Percentiles rank a stretch among this genome's conserved stretches.
These are phyloP conservation scores for Carcharodon carcharias DNA, from an alignment of 2,797 vertebrate genomes.

Conservation along the genomic window DNA sequence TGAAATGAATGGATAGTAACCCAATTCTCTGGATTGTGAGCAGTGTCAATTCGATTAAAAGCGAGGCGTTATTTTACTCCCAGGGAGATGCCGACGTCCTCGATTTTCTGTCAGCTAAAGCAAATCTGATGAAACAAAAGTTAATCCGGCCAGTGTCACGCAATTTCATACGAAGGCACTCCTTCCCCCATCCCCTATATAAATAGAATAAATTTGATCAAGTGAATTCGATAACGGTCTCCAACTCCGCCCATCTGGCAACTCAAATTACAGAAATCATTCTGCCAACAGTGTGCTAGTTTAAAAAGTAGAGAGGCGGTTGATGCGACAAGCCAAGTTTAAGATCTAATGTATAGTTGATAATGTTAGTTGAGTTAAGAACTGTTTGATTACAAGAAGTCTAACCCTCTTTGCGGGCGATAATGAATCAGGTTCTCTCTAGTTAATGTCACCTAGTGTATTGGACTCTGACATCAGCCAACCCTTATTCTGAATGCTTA, in stretches of 20 bases:
- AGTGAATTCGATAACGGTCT: conserved; percentile 51
- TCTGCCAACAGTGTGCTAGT: conserved; percentile 51
- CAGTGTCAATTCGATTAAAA: not conserved
- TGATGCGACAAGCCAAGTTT: not conserved
- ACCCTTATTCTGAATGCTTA: not conserved
- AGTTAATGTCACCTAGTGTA: not conserved
- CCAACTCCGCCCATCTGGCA: conserved; percentile 1
- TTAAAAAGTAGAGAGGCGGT: conserved; percentile 43
- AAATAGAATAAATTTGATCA: conserved; percentile 54
- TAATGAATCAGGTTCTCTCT: not conserved
- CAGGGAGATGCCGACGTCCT: no score
- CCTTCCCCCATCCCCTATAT: conserved; percentile 48
- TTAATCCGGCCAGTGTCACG: not conserved
- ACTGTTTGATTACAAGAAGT: not conserved
- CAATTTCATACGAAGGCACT: not conserved
- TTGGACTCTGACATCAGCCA: not conserved
- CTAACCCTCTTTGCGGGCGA: not conserved
- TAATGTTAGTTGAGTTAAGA: not conserved
- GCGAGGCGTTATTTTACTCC: not conserved
- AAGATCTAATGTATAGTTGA: not conserved
- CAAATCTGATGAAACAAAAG: not conserved
- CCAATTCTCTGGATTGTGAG: not conserved
- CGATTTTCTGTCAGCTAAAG: not conserved
- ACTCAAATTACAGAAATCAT: conserved; percentile 47
- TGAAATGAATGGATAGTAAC: not conserved